Base-by-base conservation (phyloP, 1,140 invertebrate species). In the Drosophila subobscura region DNA sequence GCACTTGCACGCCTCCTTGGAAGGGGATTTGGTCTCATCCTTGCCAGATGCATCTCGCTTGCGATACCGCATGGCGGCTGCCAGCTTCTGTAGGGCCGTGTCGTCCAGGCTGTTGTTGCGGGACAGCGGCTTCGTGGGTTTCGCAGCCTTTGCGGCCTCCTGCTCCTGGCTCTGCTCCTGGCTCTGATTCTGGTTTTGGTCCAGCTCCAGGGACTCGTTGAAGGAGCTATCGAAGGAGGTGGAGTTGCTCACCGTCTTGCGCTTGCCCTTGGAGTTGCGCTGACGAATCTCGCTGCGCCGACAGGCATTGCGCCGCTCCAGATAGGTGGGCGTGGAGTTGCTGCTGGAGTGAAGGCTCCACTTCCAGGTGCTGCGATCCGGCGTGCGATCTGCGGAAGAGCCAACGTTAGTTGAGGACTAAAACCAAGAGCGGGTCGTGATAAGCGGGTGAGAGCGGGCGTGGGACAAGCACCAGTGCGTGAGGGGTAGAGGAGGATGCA, bases 311-410 rank as follows among this genome's bases (percentile, higher is more conserved):
- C 91, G 96, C 93, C 96, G 95, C 89, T 98, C 97, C 45, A 98
- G 92, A 91, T 98, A 98, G 72, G 98, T 96, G 2, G 97, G 97
- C 0, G 97, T 96, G 2, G 97, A 97, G 0, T 97, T 96, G 46
- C 85, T 86, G 52, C 76, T 79, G 25, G 89, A 88, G 44, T 91
- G 72, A 27, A 89, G 73, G 47, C 81, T 79, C 91, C 91, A 92
- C 70, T 91, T 91, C 91, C 91, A 91, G n/a, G 80, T 86, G 50
- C 79, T 91, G 56, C 90, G 90, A 57, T 91, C 91, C 7, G 89
- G 72, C 2, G 90, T 89, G 22, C 90, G 91, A 79, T 92, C 91
- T 92, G 63, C 7, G 41, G 44, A 5, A 10, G 2, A 37, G 23
- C 2, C 6, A n/a, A 29, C 23, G 20, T 75, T 55, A 72, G 45